Conservation (phyloP, 2,113 vertebrate species). For the Channa maculata region DNA sequence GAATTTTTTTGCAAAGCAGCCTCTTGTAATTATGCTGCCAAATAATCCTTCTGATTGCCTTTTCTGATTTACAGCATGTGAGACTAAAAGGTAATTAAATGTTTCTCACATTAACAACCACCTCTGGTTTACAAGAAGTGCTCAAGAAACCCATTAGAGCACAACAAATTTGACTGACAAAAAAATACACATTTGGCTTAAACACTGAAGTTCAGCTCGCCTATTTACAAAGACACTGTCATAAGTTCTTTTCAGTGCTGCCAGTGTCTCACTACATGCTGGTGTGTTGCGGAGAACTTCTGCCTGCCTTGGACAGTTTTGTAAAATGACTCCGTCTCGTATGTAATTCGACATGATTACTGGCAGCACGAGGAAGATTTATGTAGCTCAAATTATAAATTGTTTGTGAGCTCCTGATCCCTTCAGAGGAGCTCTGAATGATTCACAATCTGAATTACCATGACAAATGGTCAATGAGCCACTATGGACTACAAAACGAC, state of each 20-base stretch:
- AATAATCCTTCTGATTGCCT: slow-evolving; percentile 61
- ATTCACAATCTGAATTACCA: slow-evolving; percentile 57
- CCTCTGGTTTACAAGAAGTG: slow-evolving; percentile 31
- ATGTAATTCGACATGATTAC: slow-evolving; percentile 57
- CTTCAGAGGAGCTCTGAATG: slow-evolving; percentile 41
- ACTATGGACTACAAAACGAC: slow-evolving; percentile 25
- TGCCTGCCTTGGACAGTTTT: not conserved
- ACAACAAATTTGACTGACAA: slow-evolving; percentile 15
- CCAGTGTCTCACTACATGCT: not conserved
- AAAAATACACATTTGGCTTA: not conserved
- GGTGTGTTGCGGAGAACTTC: not conserved
- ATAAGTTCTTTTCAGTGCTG: not conserved
- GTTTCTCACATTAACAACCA: slow-evolving; percentile 49
- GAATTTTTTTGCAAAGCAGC: slow-evolving; percentile 30
- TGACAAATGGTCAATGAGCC: slow-evolving; percentile 38
- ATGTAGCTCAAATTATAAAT: slow-evolving; percentile 65
- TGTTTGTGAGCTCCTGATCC: slow-evolving; percentile 24
- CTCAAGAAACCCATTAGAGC: too few species aligned
- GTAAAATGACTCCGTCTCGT: slow-evolving; percentile 35
- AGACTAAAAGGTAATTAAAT: slow-evolving; percentile 60
- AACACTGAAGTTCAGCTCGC: not conserved
- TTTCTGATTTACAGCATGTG: slow-evolving; percentile 61
- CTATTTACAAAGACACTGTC: not conserved
- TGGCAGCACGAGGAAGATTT: slow-evolving; percentile 54
- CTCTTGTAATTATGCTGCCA: slow-evolving; percentile 71